Evolutionary conservation across 2,797 vertebrate species (phyloP).

Genomic region (Poecilia gillii): DNA sequence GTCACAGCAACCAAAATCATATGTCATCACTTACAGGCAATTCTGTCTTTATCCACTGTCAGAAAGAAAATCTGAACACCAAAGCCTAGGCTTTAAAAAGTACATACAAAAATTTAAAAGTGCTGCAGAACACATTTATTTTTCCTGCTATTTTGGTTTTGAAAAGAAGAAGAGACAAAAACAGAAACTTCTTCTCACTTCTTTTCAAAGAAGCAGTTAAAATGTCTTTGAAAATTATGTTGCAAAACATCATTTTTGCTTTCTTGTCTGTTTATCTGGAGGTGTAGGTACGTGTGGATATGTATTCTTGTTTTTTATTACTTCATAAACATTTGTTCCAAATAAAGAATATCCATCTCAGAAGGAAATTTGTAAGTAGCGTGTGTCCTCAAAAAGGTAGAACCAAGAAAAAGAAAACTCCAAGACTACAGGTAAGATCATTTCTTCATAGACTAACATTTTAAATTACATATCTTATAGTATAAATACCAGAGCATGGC

Average conservation of each 20-base stretch:
- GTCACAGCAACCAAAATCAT: neutral
- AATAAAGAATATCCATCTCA: too few relatives aligned
- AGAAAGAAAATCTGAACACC: conserved; percentile 21
- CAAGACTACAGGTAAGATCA: neutral
- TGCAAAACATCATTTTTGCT: too few relatives aligned
- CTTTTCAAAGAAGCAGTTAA: too few relatives aligned
- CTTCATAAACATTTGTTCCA: too few relatives aligned
- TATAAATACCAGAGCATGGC: neutral
- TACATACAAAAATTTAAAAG: neutral
- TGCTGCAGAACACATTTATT: neutral
- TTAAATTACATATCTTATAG: conserved; percentile 1
- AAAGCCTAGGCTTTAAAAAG: conserved; percentile 4
- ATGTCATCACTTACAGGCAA: neutral
- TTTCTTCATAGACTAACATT: neutral
- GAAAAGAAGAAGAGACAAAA: neutral
- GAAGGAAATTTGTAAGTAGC: neutral
- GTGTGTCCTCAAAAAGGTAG: neutral
- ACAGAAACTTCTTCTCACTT: too few relatives aligned
- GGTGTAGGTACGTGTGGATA: too few relatives aligned
- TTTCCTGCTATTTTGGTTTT: neutral
- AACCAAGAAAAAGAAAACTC: neutral
- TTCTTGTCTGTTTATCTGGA: too few relatives aligned
- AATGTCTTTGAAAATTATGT: too few relatives aligned
- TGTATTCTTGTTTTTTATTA: too few relatives aligned
- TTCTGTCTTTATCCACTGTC: conserved; percentile 27